Evolutionary conservation across 2,797 vertebrate species (phyloP), one percentile per base, ranked within the genome.

Genomic region (Chaetophractus vellerosus): DNA sequence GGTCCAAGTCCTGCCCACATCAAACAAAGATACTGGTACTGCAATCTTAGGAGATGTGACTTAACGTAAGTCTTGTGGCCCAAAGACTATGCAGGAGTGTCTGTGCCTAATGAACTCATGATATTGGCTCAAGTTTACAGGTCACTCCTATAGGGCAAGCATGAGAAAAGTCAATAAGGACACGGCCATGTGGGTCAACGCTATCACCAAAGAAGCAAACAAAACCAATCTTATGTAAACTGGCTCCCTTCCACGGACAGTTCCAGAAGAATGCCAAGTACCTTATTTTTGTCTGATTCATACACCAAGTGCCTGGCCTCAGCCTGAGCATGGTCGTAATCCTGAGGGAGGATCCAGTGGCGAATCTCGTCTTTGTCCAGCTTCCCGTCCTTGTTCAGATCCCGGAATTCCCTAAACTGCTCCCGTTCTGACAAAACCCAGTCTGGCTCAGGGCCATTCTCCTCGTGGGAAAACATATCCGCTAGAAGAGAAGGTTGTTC

Each of bases 381-480:
- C 96, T 99, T 99, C 24, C 99, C 99, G 0, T 99, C 99, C 98
- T 99, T 99, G 98, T 99, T 99, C 93, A 99, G 97, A 96, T 99
- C 99, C 91, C 99, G 98, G 97, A 99, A 99, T 97, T 99, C 99
- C n/a, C 98, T 98, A 95, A 99, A 99, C 98, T 99, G 99, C 85
- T 99, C 99, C 82, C 99, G 98, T 96, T 99, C 99, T 0, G 99
- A 99, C 95, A 98, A 97, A 72, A 99, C 99, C 99, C 99, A 99
- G 96, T 99, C 99, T 6, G 99, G 99, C 96, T 99, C 99, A 0
- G 99, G 99, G 85, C 99, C 99, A 0, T 98, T 99, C 2, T 99
- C 99, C 97, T 99, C 99, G 1, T 99, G 99, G 41, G 99, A 98
- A 98, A 99, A 99, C 99, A 99, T 99, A 97, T 99, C 99, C n/a